phyloP scores from a whole-genome alignment of 2,113 vertebrate genomes.

The Oreochromis aureus region DNA sequence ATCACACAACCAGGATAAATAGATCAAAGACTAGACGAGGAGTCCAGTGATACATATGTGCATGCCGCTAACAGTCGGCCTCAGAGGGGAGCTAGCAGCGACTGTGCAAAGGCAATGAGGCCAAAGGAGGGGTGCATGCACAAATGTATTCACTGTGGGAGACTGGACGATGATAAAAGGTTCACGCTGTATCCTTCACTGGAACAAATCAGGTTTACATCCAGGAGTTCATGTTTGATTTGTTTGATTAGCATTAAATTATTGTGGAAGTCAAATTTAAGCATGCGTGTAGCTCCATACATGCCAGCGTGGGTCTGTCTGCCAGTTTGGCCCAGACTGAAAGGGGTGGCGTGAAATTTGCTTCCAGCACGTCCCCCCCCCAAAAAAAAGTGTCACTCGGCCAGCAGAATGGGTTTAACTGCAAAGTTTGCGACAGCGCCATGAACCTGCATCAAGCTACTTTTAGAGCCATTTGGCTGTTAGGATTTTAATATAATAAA shows the following conservation, averaged over 20 bases:
- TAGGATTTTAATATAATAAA: neutral
- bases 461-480: neutral
- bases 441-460: neutral
- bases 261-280: neutral
- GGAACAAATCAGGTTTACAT: neutral
- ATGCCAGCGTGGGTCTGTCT: neutral
- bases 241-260: neutral
- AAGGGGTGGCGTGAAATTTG: neutral
- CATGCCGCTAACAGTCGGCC: neutral
- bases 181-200: neutral
- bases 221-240: neutral
- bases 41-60: constrained; percentile 12
- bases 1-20: neutral
- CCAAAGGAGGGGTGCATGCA: neutral
- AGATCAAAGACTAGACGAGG: constrained; percentile 13
- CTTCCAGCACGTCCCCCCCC: neutral
- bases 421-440: neutral
- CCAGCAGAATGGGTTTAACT: neutral
- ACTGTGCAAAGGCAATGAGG: neutral
- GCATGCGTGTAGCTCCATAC: neutral
- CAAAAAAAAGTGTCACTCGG: neutral
- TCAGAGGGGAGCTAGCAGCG: neutral
- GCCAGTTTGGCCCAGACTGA: neutral
- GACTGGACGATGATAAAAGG: neutral
- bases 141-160: neutral